Conservation (phyloP, 2,113 vertebrate genomes). For the Microcebus tavaratra region DNA sequence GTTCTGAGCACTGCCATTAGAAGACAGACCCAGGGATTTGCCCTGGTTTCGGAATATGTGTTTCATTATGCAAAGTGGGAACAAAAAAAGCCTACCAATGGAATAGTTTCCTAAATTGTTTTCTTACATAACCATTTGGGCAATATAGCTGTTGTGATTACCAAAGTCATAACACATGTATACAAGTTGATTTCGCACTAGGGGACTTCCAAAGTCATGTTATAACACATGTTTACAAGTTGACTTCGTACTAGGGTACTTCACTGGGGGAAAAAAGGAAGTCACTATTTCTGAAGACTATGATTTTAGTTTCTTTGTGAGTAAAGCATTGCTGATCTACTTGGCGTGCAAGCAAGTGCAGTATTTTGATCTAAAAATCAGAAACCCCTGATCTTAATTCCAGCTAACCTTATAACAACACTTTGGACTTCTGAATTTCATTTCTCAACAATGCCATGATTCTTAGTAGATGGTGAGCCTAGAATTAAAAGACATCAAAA, state of each 20-base stretch:
- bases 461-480: background rate
- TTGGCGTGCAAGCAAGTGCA: background rate
- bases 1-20: background rate
- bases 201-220: background rate
- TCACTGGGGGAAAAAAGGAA: background rate
- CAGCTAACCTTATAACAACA: background rate
- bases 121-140: background rate
- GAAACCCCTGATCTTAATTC: background rate
- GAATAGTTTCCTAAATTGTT: background rate
- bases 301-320: background rate
- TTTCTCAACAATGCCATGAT: background rate
- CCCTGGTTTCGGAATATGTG: background rate
- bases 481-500: background rate
- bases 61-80: background rate
- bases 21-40: background rate
- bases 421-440: background rate
- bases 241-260: background rate
- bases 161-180: background rate
- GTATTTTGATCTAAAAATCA: background rate
- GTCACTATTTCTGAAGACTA: background rate
- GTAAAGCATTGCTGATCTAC: background rate
- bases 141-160: background rate
- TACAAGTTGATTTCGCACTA: background rate
- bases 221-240: background rate
- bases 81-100: background rate